Percentiles rank a stretch among this genome's conserved stretches.
Evolutionary conservation across 2,113 vertebrate genomes (phyloP).

Genomic region (Myodes glareolus): DNA sequence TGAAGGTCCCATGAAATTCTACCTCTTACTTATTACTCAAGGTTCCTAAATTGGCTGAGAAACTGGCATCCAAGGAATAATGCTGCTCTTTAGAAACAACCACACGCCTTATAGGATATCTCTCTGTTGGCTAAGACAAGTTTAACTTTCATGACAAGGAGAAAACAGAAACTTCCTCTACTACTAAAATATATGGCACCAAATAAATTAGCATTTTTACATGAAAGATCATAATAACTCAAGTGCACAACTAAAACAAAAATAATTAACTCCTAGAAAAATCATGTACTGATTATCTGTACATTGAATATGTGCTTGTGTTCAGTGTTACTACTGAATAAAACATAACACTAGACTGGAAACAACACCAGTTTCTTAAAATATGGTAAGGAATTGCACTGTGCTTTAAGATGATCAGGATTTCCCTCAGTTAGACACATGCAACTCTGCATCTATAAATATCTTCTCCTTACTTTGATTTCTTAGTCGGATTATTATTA

Average conservation of each 20-base stretch:
- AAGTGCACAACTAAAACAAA: background rate
- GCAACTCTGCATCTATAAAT: background rate
- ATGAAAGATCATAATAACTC: background rate
- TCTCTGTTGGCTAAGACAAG: background rate
- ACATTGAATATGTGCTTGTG: background rate
- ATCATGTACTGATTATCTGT: background rate
- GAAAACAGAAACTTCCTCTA: background rate
- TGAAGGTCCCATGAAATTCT: background rate
- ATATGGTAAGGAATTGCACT: background rate
- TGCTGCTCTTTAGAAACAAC: background rate
- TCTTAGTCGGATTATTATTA: background rate
- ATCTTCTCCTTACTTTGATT: background rate
- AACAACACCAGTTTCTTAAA: background rate
- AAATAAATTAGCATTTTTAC: background rate
- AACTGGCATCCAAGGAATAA: background rate
- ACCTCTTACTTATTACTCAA: background rate
- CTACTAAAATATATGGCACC: background rate
- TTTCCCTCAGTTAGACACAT: background rate
- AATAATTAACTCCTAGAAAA: background rate
- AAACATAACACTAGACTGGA: background rate
- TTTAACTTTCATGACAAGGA: background rate
- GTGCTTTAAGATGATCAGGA: background rate
- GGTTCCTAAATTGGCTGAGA: background rate
- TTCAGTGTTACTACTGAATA: background rate
- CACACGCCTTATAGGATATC: background rate